Evolutionary conservation across 2,888 invertebrate species (phyloP), one percentile per base, ranked within the genome.

Genomic region (Acrocera orbiculus): DNA sequence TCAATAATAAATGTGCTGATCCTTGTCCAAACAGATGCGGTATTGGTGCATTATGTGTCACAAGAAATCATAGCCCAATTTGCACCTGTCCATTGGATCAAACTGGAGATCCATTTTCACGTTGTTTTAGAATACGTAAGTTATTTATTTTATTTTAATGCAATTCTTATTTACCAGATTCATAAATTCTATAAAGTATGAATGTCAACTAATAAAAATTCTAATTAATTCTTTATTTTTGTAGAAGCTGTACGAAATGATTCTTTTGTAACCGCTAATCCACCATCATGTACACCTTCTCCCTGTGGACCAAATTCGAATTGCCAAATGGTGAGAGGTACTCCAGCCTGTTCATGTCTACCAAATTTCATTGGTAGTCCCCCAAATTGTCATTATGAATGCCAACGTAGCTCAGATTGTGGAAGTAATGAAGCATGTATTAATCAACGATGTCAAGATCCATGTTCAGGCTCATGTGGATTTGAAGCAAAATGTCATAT

Each of bases 21-120:
- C 87, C 89, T 24, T 89, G 89, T 48, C 76, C 78, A 10, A 79
- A 82, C 43, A 82, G 82, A 1, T 87, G 87, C 52, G 87, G 87
- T n/a, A 64, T 80, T 32, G 73, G 77, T 46, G 85, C 87, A 3
- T 73, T 79, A 44, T 89, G 89, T 50, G 71, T 73, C 30, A 77
- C 78, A 0, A 76, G 75, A 51, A 83, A 85, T 53, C 86, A 87
- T 54, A 83, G 78, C 49, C 85, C 86, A 4, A 81, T 85, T 41
- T 89, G 89, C 50, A 78, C 80, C 4, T 89, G 89, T 47, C 77
- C 82, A 27, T 64, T 73, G 26, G 78, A 80, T n/a, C 79, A 74
- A 61, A 79, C 78, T 24, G 89, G 89, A 28, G 82, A 86, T 73
- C 85, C 86, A 33, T 85, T 85, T 52, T 71, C 73, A 4, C 74